Evolutionary conservation across 2,113 vertebrate species (phyloP).

Genomic region (Anolis carolinensis): DNA sequence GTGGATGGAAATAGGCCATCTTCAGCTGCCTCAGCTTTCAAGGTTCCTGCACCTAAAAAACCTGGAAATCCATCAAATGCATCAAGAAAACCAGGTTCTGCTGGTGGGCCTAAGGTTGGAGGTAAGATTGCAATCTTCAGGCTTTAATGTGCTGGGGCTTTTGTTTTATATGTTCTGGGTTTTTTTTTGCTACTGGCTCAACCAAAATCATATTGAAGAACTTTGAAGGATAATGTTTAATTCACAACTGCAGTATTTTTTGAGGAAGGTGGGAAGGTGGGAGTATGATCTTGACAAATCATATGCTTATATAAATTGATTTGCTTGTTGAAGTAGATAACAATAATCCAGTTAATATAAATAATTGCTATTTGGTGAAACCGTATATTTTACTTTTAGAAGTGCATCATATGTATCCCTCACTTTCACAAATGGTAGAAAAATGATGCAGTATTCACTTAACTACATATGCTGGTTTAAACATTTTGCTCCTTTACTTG

Average conservation of each 20-base stretch:
- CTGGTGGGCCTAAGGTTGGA: slow-evolving; percentile 85
- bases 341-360: not conserved
- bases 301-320: not conserved
- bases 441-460: not conserved
- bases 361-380: not conserved
- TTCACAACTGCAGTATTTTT: slow-evolving; percentile 76
- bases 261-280: slow-evolving; percentile 59
- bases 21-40: slow-evolving; percentile 90
- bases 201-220: slow-evolving; percentile 52
- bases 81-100: slow-evolving; percentile 86
- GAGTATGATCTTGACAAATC: slow-evolving; percentile 1
- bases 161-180: not conserved
- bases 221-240: slow-evolving; percentile 70
- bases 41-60: slow-evolving; percentile 94
- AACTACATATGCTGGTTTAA: not conserved
- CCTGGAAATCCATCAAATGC: slow-evolving; percentile 85
- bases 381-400: not conserved
- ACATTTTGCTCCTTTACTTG: not conserved
- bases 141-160: slow-evolving; percentile 24
- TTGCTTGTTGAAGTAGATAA: not conserved
- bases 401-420: not conserved
- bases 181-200: slow-evolving; percentile 47
- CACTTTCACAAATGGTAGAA: not conserved
- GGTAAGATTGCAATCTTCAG: slow-evolving; percentile 76
- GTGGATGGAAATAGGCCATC: slow-evolving; percentile 94